These are phyloP conservation scores for Bothrops jararaca DNA, from an alignment of 2,113 vertebrate species.

Conservation along the genomic window DNA sequence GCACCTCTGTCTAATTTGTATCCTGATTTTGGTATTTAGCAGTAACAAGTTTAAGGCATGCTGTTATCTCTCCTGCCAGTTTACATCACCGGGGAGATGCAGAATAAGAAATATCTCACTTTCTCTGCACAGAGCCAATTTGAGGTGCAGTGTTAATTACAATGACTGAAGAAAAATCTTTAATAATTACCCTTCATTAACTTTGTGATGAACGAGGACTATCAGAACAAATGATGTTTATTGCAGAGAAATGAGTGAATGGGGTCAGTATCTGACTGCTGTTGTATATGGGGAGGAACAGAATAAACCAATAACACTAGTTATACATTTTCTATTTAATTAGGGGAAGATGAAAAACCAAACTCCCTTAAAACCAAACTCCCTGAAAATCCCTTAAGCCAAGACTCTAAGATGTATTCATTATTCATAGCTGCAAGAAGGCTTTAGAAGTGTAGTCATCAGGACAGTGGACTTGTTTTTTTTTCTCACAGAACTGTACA, in stretches of 20 bases:
- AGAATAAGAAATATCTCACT: conserved; percentile 33
- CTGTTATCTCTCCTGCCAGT: conserved; percentile 17
- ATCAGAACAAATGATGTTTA: not conserved
- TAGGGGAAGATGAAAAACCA: conserved; percentile 25
- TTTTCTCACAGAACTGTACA: not conserved
- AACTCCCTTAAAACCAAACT: conserved; percentile 23
- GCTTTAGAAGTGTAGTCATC: not conserved
- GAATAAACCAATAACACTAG: not conserved
- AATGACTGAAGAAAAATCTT: conserved; percentile 37
- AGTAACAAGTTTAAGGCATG: conserved; percentile 21
- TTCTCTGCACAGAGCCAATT: conserved; percentile 27
- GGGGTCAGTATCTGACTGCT: not conserved
- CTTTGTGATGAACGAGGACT: conserved; percentile 39
- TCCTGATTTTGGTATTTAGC: conserved; percentile 24
- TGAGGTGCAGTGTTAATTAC: conserved; percentile 21
- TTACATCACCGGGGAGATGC: not conserved
- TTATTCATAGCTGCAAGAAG: conserved; percentile 15
- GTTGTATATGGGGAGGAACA: not conserved
- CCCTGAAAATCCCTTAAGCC: conserved; percentile 33
- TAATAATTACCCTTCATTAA: conserved; percentile 42
- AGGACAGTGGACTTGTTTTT: not conserved
- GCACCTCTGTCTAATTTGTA: conserved; percentile 41
- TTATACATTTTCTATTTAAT: conserved; percentile 12
- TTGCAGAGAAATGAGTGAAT: conserved; percentile 8
- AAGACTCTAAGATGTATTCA: conserved; percentile 23